Conservation (phyloP, 2,113 vertebrate species). For the Ochotona princeps region DNA sequence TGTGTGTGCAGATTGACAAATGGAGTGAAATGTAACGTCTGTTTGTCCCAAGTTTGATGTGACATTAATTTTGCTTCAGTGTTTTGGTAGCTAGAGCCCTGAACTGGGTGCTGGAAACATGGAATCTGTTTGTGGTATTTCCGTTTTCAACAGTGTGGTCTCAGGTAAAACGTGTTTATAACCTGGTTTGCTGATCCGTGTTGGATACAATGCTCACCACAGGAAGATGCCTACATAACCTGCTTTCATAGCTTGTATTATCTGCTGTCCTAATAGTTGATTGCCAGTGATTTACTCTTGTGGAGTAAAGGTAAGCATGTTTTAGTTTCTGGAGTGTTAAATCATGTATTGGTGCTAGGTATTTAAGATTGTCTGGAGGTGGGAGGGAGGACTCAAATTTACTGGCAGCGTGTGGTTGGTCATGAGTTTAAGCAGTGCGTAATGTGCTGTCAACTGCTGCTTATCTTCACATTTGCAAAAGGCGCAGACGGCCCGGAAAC, state of each 20-base stretch:
- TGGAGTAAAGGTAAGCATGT: constrained; percentile 81
- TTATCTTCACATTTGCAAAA: constrained; percentile 38
- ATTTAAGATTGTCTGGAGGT: constrained; percentile 59
- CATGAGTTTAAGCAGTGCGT: constrained; percentile 51
- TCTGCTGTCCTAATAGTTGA: constrained; percentile 75
- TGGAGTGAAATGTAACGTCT: constrained; percentile 57
- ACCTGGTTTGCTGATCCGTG: constrained; percentile 72
- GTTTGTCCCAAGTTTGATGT: constrained; percentile 59
- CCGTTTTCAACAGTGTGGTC: constrained; percentile 69
- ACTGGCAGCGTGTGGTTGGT: constrained; percentile 13
- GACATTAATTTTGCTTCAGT: constrained; percentile 66
- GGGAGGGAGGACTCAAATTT: not conserved
- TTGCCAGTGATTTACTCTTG: constrained; percentile 80
- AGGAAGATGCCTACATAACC: constrained; percentile 75
- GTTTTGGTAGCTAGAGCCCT: constrained; percentile 70
- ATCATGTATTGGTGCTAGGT: constrained; percentile 55
- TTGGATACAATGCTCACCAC: constrained; percentile 69
- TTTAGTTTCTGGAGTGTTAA: constrained; percentile 76
- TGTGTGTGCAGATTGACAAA: constrained; percentile 53
- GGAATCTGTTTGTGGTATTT: constrained; percentile 76
- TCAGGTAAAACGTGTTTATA: constrained; percentile 73
- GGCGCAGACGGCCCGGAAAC: not conserved
- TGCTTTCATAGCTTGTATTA: constrained; percentile 78
- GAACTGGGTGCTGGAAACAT: constrained; percentile 67
- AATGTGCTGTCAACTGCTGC: constrained; percentile 39